A percentile compares a stretch with the other conserved stretches of the same genome.
These are phyloP conservation scores for Ylistrum balloti DNA, from an alignment of 1,140 invertebrate genomes.

Conservation along the genomic window DNA sequence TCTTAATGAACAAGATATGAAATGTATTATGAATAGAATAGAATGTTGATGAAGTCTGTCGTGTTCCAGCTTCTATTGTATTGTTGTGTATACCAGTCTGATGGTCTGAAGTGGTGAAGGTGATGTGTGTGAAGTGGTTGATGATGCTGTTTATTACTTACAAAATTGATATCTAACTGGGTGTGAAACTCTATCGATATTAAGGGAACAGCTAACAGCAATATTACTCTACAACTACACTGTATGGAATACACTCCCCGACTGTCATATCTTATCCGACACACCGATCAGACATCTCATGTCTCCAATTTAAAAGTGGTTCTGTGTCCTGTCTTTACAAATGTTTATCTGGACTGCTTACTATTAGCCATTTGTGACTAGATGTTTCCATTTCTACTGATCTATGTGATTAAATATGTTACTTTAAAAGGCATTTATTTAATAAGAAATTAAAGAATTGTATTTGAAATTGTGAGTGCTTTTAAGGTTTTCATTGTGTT, in stretches of 20 bases:
- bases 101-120: not conserved
- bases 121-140: not conserved
- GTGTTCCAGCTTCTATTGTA: not conserved
- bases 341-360: not conserved
- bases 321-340: not conserved
- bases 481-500: not conserved
- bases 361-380: not conserved
- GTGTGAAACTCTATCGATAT: not conserved
- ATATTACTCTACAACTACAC: not conserved
- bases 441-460: not conserved
- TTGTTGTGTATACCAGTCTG: not conserved
- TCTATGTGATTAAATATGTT: constrained; percentile 14
- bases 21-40: too few species aligned
- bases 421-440: not conserved
- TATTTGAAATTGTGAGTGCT: not conserved
- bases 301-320: not conserved
- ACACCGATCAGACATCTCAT: not conserved
- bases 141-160: not conserved
- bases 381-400: not conserved
- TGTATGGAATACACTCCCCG: not conserved
- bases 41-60: too few species aligned
- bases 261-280: not conserved
- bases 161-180: not conserved
- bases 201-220: not conserved
- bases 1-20: too few species aligned